A percentile compares a stretch with the other conserved stretches of the same genome.
These are phyloP conservation scores for Ammodytes marinus DNA, from an alignment of 2,113 vertebrate species.

Conservation along the genomic window DNA sequence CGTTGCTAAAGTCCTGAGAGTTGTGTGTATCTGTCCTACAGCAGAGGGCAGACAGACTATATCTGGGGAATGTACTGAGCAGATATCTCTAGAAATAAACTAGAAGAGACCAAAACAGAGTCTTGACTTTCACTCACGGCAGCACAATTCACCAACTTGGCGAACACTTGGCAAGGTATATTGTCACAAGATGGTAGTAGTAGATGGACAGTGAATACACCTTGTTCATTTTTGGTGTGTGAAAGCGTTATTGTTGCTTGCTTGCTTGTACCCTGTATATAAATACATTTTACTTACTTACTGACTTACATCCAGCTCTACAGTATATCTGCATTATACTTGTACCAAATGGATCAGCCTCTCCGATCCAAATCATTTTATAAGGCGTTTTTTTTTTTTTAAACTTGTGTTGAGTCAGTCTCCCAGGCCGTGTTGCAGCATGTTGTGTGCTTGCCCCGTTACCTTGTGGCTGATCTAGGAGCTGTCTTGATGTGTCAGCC, in stretches of 20 bases:
- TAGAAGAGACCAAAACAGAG: background rate
- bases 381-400: background rate
- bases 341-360: background rate
- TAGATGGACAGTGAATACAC: background rate
- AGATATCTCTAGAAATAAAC: too few relatives aligned
- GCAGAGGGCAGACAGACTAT: too few relatives aligned
- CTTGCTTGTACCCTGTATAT: conserved; percentile 71
- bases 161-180: background rate
- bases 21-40: background rate
- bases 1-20: background rate
- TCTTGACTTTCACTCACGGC: conserved; percentile 40
- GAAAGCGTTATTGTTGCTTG: conserved; percentile 10
- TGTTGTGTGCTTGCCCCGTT: background rate
- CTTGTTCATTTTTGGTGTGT: background rate
- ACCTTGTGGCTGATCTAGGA: conserved; percentile 3
- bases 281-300: background rate
- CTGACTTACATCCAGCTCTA: background rate
- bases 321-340: background rate
- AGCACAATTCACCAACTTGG: conserved; percentile 2
- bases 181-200: too few relatives aligned
- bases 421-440: background rate
- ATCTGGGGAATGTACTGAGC: too few relatives aligned
- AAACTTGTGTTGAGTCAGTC: background rate
- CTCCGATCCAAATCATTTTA: background rate
- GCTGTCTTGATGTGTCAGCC: conserved; percentile 3